These are phyloP conservation scores for Formica aserva DNA, from an alignment of 2,888 invertebrate species.

Conservation along the genomic window DNA sequence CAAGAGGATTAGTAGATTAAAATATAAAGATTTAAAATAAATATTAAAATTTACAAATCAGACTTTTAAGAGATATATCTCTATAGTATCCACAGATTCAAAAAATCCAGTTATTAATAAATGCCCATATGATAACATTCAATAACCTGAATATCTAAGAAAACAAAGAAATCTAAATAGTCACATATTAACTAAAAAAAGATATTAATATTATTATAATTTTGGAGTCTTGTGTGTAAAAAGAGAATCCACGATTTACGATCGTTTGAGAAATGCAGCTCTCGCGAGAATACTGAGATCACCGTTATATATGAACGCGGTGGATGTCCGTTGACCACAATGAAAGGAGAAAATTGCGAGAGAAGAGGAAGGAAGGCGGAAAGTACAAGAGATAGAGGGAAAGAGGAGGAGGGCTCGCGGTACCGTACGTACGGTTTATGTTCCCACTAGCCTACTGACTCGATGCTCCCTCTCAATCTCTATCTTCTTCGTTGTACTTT, in stretches of 20 bases:
- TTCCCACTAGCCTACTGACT: constrained; percentile 84
- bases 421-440: constrained; percentile 77
- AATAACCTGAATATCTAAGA: neutral
- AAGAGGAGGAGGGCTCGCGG: constrained; percentile 60
- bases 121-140: neutral
- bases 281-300: constrained; percentile 23
- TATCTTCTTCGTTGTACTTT: constrained; percentile 59
- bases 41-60: neutral
- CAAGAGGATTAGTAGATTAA: neutral
- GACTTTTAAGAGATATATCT: neutral
- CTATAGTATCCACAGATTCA: neutral
- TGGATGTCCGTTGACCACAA: constrained; percentile 17
- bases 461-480: constrained; percentile 56
- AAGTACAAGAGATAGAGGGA: constrained; percentile 62
- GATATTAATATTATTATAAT: constrained; percentile 9
- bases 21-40: neutral
- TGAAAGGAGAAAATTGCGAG: constrained; percentile 50
- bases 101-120: neutral
- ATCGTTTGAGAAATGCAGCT: constrained; percentile 14
- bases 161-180: neutral
- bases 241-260: neutral
- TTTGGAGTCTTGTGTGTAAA: neutral
- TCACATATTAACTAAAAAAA: neutral
- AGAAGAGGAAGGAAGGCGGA: constrained; percentile 40
- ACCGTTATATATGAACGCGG: constrained; percentile 8